Conservation (phyloP, 2,888 invertebrate species). For the Archips crataeganus region DNA sequence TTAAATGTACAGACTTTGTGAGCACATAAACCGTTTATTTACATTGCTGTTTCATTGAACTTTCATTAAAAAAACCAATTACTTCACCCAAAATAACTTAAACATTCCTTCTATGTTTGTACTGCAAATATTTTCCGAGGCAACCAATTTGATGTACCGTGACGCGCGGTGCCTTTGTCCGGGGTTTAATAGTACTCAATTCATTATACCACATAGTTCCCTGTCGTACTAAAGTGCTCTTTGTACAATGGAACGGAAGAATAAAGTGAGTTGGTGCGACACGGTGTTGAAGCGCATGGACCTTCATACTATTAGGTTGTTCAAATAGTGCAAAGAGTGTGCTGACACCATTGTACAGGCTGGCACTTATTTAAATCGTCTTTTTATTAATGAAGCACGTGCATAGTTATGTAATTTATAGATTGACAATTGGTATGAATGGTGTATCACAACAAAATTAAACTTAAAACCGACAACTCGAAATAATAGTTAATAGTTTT, state of each 20-base stretch:
- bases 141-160: slow-evolving; percentile 10
- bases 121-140: slow-evolving; percentile 29
- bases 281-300: neutral
- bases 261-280: slow-evolving; percentile 2
- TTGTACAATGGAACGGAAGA: neutral
- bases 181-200: slow-evolving; percentile 19
- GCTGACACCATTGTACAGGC: slow-evolving; percentile 33
- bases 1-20: no score
- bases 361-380: slow-evolving; percentile 25
- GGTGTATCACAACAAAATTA: no score
- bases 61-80: slow-evolving; percentile 10
- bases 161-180: slow-evolving; percentile 1
- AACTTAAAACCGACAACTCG: no score
- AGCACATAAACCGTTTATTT: no score
- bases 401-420: neutral
- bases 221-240: neutral
- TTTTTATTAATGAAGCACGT: slow-evolving; percentile 1
- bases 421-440: no score
- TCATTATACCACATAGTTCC: neutral
- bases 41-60: neutral
- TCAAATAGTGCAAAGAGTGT: slow-evolving; percentile 31
- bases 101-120: slow-evolving; percentile 29
- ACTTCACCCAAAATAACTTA: slow-evolving; percentile 3
- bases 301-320: slow-evolving; percentile 2
- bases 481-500: no score